These are phyloP conservation scores for Magallana ariakensis DNA, from an alignment of 1,140 invertebrate genomes.

Conservation along the genomic window DNA sequence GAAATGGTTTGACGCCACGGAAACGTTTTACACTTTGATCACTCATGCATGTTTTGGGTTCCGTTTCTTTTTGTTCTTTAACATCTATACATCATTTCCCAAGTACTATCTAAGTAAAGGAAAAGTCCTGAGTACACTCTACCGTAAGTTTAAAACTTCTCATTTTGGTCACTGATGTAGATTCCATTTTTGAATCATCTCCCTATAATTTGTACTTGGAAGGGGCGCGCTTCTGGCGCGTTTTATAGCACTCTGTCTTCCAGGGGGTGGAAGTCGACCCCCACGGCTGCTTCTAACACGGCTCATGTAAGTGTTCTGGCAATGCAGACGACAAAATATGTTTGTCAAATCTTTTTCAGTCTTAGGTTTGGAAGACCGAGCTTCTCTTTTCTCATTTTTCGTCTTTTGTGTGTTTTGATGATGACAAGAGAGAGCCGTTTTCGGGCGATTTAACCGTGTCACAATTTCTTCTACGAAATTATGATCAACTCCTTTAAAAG, in stretches of 20 bases:
- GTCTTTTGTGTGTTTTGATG: background rate
- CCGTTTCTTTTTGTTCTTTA: too few species aligned
- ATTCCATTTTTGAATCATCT: constrained; percentile 19
- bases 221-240: background rate
- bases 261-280: background rate
- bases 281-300: background rate
- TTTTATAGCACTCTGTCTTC: background rate
- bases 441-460: constrained; percentile 6
- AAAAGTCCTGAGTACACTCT: too few species aligned
- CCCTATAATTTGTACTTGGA: background rate
- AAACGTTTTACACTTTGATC: too few species aligned
- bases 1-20: too few species aligned
- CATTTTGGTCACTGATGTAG: background rate
- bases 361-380: background rate
- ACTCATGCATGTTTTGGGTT: too few species aligned
- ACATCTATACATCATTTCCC: too few species aligned
- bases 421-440: background rate
- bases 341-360: background rate
- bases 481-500: background rate
- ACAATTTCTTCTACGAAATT: background rate
- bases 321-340: background rate
- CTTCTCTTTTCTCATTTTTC: background rate
- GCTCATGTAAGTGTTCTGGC: constrained; percentile 14
- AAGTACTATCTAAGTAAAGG: too few species aligned
- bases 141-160: too few species aligned